phyloP scores from a whole-genome alignment of 2,113 vertebrate species.

The Xerus inauris region DNA sequence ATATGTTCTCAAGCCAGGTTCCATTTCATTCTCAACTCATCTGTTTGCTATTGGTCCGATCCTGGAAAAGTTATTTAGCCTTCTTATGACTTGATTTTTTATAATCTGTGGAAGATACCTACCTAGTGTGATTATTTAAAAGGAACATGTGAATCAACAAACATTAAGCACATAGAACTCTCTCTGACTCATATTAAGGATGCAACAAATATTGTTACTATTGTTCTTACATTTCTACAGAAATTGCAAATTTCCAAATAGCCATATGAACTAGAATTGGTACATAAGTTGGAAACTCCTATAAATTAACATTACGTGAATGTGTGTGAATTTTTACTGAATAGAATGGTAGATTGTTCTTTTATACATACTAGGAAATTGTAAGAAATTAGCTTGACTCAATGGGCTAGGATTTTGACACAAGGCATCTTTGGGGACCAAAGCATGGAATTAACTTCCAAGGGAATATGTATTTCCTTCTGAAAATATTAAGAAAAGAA shows the following conservation, averaged over 20 bases:
- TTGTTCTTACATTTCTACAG: not conserved
- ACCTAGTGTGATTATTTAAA: not conserved
- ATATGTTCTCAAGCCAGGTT: not conserved
- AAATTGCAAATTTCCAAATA: slow-evolving; percentile 4
- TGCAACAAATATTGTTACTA: not conserved
- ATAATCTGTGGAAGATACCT: not conserved
- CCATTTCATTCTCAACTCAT: not conserved
- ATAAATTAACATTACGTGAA: not conserved
- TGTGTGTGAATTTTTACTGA: not conserved
- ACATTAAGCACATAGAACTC: not conserved
- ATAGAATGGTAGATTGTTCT: not conserved
- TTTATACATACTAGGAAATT: not conserved
- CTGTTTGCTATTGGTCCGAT: not conserved
- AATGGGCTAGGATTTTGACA: not conserved
- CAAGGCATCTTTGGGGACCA: not conserved
- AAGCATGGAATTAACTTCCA: not conserved
- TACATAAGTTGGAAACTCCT: not conserved
- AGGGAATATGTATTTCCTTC: not conserved
- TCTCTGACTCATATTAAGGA: not conserved
- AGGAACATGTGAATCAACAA: not conserved
- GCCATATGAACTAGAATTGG: not conserved
- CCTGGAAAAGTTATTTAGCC: not conserved
- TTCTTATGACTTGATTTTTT: not conserved
- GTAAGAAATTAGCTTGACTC: not conserved
- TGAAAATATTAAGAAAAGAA: slow-evolving; percentile 27